Percentiles rank a stretch among this genome's conserved stretches.
Evolutionary conservation across 2,888 invertebrate genomes (phyloP).

Genomic region (Caenorhabditis uteleia): DNA sequence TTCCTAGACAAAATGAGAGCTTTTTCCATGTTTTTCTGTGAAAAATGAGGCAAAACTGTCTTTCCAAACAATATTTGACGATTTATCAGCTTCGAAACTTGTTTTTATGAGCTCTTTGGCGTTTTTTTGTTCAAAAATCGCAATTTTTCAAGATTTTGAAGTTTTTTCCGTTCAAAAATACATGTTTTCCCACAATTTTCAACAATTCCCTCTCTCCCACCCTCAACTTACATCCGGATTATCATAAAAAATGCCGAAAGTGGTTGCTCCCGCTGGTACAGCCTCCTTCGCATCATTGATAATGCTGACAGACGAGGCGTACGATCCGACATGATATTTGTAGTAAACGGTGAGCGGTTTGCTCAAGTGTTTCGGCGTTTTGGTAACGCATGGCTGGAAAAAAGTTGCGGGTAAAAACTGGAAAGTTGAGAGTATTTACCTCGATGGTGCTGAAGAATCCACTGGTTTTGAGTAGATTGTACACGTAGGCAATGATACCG

Average conservation of each 20-base stretch:
- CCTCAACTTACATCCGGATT: slow-evolving; percentile 46
- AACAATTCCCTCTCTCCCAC: too few species aligned
- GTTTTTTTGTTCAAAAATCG: too few species aligned
- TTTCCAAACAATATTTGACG: too few species aligned
- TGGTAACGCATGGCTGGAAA: slow-evolving; percentile 29
- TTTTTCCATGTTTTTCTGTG: too few species aligned
- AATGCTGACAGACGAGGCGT: slow-evolving; percentile 25
- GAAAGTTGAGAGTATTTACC: slow-evolving; percentile 16
- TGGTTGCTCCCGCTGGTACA: slow-evolving; percentile 37
- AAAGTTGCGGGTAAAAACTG: background rate
- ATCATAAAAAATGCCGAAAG: slow-evolving; percentile 61
- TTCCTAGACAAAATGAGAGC: too few species aligned
- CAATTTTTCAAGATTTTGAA: too few species aligned
- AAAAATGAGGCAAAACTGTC: too few species aligned
- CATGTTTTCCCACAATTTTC: too few species aligned
- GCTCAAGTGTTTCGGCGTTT: slow-evolving; percentile 31
- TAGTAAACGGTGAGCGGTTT: slow-evolving; percentile 55
- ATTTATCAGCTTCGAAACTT: too few species aligned
- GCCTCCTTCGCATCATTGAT: slow-evolving; percentile 42
- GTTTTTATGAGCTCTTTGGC: too few species aligned
- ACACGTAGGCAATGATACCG: slow-evolving; percentile 49
- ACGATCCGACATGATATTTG: slow-evolving; percentile 57
- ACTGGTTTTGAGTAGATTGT: slow-evolving; percentile 39
- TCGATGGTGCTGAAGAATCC: slow-evolving; percentile 46
- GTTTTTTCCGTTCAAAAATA: too few species aligned